These are phyloP conservation scores for Apamea epomidion DNA, from an alignment of 2,888 invertebrate species.

Conservation along the genomic window DNA sequence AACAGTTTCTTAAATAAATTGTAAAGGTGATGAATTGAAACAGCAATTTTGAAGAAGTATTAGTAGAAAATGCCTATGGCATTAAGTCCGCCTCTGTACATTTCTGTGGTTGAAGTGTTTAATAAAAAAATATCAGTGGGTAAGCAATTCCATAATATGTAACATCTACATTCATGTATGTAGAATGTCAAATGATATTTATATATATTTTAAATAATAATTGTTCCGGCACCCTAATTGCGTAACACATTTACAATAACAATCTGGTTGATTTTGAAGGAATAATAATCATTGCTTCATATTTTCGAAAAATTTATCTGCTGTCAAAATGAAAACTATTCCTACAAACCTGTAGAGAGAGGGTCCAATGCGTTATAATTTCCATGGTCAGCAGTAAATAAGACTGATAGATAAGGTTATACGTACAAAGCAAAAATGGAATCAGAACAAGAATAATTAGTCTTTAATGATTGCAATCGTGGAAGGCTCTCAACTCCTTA, in stretches of 20 bases:
- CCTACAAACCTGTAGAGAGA: neutral
- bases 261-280: too few species aligned
- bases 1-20: constrained; percentile 20
- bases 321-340: neutral
- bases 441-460: constrained; percentile 5
- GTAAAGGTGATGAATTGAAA: constrained; percentile 25
- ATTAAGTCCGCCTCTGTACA: neutral
- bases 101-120: neutral
- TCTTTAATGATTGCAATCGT: constrained; percentile 20
- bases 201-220: too few species aligned
- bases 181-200: neutral
- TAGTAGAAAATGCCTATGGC: neutral
- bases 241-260: too few species aligned
- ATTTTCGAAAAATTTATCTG: neutral
- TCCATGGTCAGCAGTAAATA: neutral
- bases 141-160: neutral
- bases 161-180: neutral
- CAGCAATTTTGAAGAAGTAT: neutral
- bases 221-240: too few species aligned
- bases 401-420: neutral
- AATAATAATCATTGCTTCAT: neutral
- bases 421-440: neutral
- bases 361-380: neutral
- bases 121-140: neutral
- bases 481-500: constrained; percentile 16